Base-by-base conservation (phyloP, 2,888 invertebrate genomes). In the Congeria kusceri region DNA sequence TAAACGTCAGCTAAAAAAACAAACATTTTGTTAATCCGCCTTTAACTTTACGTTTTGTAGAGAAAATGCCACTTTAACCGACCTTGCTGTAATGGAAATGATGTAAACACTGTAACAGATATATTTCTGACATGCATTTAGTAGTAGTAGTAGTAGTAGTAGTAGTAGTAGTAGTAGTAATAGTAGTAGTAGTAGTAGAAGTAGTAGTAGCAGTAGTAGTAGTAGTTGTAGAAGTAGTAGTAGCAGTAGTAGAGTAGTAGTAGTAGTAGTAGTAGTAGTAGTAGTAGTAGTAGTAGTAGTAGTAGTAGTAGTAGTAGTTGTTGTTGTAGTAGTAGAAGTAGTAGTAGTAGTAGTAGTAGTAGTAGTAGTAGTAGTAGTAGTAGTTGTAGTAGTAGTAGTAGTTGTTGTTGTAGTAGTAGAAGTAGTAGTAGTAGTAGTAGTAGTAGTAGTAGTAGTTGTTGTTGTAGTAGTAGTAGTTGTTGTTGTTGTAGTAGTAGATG, bases 361-460 rank as follows among this genome's bases (percentile, higher is more conserved):
- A 53, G 53, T 53, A 53, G 53, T 53, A 53, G 53, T 53, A 53
- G 53, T 53, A 53, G 53, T 53, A 53, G 53, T 53, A 53, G 53
- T 53, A 53, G 53, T 53, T 7, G 53, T 53, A 53, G 53, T 53
- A 53, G 53, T 53, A 53, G 23, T 53, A 53, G 53, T 53, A 23
- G 53, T 53, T 5, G 53, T 53, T 7, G 23, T 53, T 5, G 4
- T 13, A 53, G 53, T 53, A 53, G 23, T 53, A 53, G 53, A 7
- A 53, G 53, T 53, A 53, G 53, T 53, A 53, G 53, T 53, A 23
- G 53, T 53, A 23, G 53, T 32, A 32, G 11, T 32, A 32, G 11
- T 32, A 32, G 11, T 32, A 32, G 32, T 32, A 32, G 32, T 32
- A 20, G 53, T 53, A 20, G 53, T 53, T 7, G 53, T 20, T 7